Conservation (phyloP, 2,888 invertebrate species). For the Chloroclysta siterata region DNA sequence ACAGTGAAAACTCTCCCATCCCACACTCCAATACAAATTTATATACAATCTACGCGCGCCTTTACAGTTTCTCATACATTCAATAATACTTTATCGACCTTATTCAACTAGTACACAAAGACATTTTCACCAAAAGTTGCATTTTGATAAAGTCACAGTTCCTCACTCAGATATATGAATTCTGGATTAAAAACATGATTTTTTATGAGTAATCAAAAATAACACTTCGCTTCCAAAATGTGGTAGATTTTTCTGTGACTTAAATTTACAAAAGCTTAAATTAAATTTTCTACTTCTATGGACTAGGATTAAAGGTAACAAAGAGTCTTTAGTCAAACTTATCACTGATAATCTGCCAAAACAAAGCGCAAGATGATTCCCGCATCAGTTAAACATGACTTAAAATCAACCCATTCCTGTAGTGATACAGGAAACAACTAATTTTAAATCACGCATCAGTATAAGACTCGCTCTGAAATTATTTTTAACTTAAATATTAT, state of each 20-base stretch:
- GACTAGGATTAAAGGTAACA: slow-evolving; percentile 80
- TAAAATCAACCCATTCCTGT: not conserved
- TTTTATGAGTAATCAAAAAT: too few relatives aligned
- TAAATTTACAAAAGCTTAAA: slow-evolving; percentile 72
- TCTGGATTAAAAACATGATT: too few relatives aligned
- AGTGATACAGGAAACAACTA: not conserved
- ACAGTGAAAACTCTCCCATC: slow-evolving; percentile 18
- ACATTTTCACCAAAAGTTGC: slow-evolving; percentile 48
- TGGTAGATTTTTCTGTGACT: slow-evolving; percentile 8
- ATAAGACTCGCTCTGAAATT: not conserved
- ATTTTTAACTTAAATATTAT: slow-evolving; percentile 11
- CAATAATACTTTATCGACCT: slow-evolving; percentile 46
- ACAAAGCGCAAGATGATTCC: not conserved
- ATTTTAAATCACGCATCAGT: slow-evolving; percentile 6
- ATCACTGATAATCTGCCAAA: not conserved
- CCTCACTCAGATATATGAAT: not conserved
- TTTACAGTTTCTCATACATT: slow-evolving; percentile 30
- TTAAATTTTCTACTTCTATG: slow-evolving; percentile 59
- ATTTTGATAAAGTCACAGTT: slow-evolving; percentile 24
- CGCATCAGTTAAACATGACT: not conserved
- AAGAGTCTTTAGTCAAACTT: slow-evolving; percentile 24
- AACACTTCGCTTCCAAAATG: not conserved
- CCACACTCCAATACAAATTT: slow-evolving; percentile 36
- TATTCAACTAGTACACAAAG: slow-evolving; percentile 51
- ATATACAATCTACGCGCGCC: slow-evolving; percentile 61